A percentile compares a stretch with the other conserved stretches of the same genome.
These are phyloP conservation scores for Tetramorium parvispinum DNA, from an alignment of 1,140 invertebrate species.

Conservation along the genomic window DNA sequence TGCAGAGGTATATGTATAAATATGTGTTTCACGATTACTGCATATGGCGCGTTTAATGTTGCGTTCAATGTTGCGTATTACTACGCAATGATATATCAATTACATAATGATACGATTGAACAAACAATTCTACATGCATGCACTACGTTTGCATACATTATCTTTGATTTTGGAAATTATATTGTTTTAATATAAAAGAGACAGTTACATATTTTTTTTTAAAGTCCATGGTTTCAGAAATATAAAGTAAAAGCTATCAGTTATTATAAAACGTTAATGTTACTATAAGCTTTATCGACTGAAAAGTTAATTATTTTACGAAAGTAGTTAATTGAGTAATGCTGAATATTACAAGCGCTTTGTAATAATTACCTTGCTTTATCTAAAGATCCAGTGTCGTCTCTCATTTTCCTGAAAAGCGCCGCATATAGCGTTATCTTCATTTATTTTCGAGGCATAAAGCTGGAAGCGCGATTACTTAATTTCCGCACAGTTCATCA, in stretches of 20 bases:
- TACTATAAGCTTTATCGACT: background rate
- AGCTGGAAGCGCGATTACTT: background rate
- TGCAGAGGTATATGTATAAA: background rate
- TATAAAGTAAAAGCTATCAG: background rate
- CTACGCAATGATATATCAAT: background rate
- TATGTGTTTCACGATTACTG: slow-evolving; percentile 1
- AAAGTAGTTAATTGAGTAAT: background rate
- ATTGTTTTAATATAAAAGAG: background rate
- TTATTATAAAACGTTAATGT: background rate
- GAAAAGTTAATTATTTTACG: slow-evolving; percentile 2
- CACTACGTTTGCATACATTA: background rate
- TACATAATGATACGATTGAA: background rate
- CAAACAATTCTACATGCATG: background rate
- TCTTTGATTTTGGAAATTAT: background rate
- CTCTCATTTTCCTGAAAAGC: slow-evolving; percentile 7
- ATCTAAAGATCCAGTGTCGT: background rate
- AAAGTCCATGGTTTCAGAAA: background rate
- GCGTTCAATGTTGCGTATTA: background rate
- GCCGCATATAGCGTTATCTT: background rate
- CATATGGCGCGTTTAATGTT: background rate
- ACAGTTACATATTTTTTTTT: background rate
- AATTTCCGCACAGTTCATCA: slow-evolving; percentile 12
- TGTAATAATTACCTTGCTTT: background rate
- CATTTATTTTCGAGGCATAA: background rate
- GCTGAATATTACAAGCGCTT: slow-evolving; percentile 1